Conservation (phyloP, 1,140 invertebrate species). For the Hylaeus anthracinus region DNA sequence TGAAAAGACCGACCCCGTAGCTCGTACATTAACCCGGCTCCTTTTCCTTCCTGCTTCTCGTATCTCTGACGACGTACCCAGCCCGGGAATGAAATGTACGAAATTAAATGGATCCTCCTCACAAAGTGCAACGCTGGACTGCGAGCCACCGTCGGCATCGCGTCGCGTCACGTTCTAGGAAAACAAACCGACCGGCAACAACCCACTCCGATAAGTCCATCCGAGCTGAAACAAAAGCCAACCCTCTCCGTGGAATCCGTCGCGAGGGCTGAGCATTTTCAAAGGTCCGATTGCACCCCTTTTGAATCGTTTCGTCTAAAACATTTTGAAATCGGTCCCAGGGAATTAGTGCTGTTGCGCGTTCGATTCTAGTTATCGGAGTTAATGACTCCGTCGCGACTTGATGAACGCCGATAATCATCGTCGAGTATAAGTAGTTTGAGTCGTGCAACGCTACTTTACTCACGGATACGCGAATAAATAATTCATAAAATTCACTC, state of each 20-base stretch:
- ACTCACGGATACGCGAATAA: conserved; percentile 42
- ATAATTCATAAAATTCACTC: conserved; percentile 60
- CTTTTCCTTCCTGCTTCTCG: conserved; percentile 39
- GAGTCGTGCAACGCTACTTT: not conserved
- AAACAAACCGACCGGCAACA: conserved; percentile 1
- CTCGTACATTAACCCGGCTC: conserved; percentile 38
- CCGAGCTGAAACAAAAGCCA: conserved; percentile 21
- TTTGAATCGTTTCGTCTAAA: not conserved
- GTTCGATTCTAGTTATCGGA: no score
- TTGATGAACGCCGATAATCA: not conserved
- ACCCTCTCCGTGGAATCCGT: no score
- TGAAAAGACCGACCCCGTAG: conserved; percentile 38
- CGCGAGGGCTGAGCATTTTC: no score
- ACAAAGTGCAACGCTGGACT: no score
- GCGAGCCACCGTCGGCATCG: not conserved
- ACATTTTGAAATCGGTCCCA: not conserved
- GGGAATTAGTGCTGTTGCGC: no score
- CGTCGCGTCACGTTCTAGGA: not conserved
- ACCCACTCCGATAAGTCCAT: conserved; percentile 31
- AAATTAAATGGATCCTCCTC: conserved; percentile 42
- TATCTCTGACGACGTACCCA: conserved; percentile 28
- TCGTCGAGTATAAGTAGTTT: no score
- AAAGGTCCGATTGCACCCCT: not conserved
- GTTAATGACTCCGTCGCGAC: not conserved
- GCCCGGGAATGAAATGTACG: conserved; percentile 30